A percentile compares a stretch with the other conserved stretches of the same genome.
phyloP scores from a whole-genome alignment of 1,140 invertebrate genomes.

The Cataglyphis hispanica region DNA sequence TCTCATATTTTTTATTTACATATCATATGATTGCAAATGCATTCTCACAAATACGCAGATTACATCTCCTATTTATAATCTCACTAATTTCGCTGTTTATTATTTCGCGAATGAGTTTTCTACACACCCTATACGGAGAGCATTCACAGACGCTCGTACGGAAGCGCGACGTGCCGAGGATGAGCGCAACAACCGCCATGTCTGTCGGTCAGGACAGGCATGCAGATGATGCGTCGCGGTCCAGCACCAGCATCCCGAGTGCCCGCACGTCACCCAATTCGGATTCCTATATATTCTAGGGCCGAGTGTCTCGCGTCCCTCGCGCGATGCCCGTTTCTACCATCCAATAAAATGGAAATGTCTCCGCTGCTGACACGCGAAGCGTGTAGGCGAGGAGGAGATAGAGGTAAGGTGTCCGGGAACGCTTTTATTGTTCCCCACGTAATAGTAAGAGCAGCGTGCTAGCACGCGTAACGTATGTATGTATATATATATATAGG shows the following conservation, averaged over 20 bases:
- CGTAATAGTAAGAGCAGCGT: conserved; percentile 78
- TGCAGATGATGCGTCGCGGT: conserved; percentile 75
- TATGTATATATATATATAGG: conserved; percentile 24
- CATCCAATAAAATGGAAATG: conserved; percentile 86
- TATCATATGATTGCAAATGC: not conserved
- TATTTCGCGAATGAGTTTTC: not conserved
- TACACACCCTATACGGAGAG: not conserved
- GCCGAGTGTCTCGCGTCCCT: conserved; percentile 63
- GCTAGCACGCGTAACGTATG: conserved; percentile 72
- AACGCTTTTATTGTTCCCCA: conserved; percentile 79
- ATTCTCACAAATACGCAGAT: not conserved
- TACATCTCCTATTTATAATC: not conserved
- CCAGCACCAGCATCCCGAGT: conserved; percentile 64
- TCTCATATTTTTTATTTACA: not conserved
- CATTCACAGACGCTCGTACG: not conserved
- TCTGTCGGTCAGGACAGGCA: conserved; percentile 62
- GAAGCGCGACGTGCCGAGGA: conserved; percentile 21
- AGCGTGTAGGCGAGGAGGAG: not conserved
- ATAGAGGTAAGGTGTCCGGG: conserved; percentile 70
- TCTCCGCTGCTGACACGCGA: conserved; percentile 75
- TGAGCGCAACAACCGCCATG: conserved; percentile 1
- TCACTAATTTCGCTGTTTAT: not conserved
- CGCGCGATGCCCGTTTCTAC: conserved; percentile 75
- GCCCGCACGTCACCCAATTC: conserved; percentile 81
- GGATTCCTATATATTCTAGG: conserved; percentile 75